Base-by-base conservation (phyloP, 2,113 vertebrate species). In the Mirza zaza region DNA sequence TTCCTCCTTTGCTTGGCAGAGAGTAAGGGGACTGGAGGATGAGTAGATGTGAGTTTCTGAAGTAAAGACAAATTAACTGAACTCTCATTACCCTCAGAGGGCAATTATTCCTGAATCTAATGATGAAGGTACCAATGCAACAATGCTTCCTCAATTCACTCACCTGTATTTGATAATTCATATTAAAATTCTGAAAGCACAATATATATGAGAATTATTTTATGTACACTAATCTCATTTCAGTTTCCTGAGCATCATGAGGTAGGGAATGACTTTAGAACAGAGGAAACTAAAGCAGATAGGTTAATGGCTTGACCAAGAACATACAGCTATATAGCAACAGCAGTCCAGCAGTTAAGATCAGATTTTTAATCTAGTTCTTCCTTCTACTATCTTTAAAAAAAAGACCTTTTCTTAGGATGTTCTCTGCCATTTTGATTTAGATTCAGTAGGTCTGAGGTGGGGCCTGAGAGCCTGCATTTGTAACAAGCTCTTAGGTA, bases 341-440 rank as follows among this genome's bases (percentile, higher is more conserved):
- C 20, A 42, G 21, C 32, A 70, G 27, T 21, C 42, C 20, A 42
- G 21, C 32, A 70, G 27, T 21, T 55, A 76, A 86, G 45, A 55
- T 42, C 48, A 77, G 63, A 93, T 71, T 77, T 96, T 96, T 75
- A 91, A 81, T 86, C 23, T 29, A 94, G n/a, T 75, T 91, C 34
- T 86, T 87, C 59, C 39, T 83, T 87, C 21, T 14, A 68, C 20
- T 76, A 5, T 61, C 25, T 71, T 63, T 63, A 63, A 61, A 25
- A 76, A 57, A 61, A 52, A n/a, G 5, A 42, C 1, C 21, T 70
- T 80, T 50, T 81, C 27, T 89, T 55, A 34, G 36, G 18, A 67
- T 80, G n/a, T 48, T 18, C 21, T 45, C 27, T 63, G 61, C 61
- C 61, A 63, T 63, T 63, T 63, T 32, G 15, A 85, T 63, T 48